phyloP scores from a whole-genome alignment of 2,113 vertebrate species.

The Atlantisia rogersi region DNA sequence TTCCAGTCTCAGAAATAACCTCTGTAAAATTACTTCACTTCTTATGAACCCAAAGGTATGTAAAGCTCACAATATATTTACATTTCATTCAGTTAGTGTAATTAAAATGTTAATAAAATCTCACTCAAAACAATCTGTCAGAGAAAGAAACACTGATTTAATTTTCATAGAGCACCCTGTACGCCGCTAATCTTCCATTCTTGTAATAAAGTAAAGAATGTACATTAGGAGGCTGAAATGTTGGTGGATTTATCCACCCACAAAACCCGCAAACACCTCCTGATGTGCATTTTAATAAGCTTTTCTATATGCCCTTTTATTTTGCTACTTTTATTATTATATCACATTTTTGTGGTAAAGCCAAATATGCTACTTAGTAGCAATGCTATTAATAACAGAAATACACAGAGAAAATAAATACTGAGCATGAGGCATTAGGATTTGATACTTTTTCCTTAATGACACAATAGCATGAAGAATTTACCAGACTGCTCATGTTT shows the following conservation, averaged over 20 bases:
- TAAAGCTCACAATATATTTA: constrained; percentile 8
- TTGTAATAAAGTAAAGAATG: constrained; percentile 17
- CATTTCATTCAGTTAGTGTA: background rate
- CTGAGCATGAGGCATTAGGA: background rate
- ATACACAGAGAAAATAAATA: background rate
- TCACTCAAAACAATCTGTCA: constrained; percentile 27
- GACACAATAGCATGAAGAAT: background rate
- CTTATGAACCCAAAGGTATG: background rate
- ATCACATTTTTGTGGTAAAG: background rate
- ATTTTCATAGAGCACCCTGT: background rate
- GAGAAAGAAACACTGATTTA: constrained; percentile 36
- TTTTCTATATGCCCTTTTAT: background rate
- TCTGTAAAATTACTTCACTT: background rate
- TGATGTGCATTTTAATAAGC: background rate
- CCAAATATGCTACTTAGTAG: background rate
- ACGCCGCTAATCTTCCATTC: constrained; percentile 13
- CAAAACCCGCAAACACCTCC: background rate
- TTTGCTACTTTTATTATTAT: background rate
- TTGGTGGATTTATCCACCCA: constrained; percentile 12
- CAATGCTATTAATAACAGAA: background rate
- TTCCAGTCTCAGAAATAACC: background rate
- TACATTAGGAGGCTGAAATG: background rate
- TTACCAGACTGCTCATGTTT: background rate
- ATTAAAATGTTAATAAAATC: constrained; percentile 58
- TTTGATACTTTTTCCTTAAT: background rate